These are phyloP conservation scores for Cuniculus paca DNA, from an alignment of 2,797 vertebrate species.

Conservation along the genomic window DNA sequence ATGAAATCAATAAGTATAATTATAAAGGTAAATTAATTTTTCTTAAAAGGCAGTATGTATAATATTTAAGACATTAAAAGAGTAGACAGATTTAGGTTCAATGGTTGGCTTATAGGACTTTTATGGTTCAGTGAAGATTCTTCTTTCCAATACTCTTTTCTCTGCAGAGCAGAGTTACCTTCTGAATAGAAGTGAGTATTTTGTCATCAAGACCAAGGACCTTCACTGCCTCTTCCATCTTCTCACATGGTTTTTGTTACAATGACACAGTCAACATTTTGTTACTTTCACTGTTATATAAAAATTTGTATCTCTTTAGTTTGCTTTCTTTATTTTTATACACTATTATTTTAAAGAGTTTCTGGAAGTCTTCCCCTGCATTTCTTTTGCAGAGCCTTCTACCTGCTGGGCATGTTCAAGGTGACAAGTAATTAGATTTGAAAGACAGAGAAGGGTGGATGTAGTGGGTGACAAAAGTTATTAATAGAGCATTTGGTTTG, in stretches of 20 bases:
- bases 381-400: background rate
- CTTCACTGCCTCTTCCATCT: background rate
- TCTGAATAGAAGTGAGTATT: background rate
- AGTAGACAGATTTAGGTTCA: background rate
- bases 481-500: background rate
- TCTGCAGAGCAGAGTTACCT: background rate
- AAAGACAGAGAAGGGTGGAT: background rate
- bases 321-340: slow-evolving; percentile 19
- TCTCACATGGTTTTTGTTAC: background rate
- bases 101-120: background rate
- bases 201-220: background rate
- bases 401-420: background rate
- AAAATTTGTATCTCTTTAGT: slow-evolving; percentile 1
- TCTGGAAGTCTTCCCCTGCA: background rate
- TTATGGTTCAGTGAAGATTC: background rate
- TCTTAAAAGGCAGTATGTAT: background rate
- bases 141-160: background rate
- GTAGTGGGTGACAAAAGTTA: slow-evolving; percentile 10
- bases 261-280: slow-evolving; percentile 9
- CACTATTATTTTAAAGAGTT: slow-evolving; percentile 23
- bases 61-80: background rate
- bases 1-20: background rate
- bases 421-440: slow-evolving; percentile 27
- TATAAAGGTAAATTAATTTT: background rate
- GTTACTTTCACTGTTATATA: background rate